These are phyloP conservation scores for Isaurus tuberculatus DNA, from an alignment of 92 coral and sea anemone genomes.

Conservation along the genomic window DNA sequence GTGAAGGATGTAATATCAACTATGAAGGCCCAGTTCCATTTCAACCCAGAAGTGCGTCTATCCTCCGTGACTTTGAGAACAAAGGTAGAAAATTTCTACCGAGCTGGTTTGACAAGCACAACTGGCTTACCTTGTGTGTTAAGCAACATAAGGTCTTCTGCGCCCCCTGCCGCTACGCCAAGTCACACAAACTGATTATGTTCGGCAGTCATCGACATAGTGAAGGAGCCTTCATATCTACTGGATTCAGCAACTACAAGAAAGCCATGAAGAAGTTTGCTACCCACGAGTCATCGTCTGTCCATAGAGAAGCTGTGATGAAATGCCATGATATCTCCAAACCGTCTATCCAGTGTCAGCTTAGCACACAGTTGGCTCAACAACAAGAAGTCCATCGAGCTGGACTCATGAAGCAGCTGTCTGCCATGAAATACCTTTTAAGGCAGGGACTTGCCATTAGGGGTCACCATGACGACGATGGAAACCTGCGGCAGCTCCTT, in stretches of 20 bases:
- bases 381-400: not conserved
- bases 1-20: not conserved
- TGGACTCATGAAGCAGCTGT: not conserved
- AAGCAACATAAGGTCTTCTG: not conserved
- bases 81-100: not conserved
- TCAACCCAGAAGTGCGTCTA: not conserved
- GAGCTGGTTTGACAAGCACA: not conserved
- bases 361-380: constrained; percentile 1
- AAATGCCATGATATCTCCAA: not conserved
- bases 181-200: not conserved
- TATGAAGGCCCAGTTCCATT: not conserved
- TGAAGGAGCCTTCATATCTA: constrained; percentile 1
- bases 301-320: constrained; percentile 1
- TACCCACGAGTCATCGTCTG: not conserved
- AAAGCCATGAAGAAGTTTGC: not conserved
- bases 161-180: not conserved
- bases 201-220: not conserved
- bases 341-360: not conserved
- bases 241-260: not conserved
- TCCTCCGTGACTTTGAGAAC: not conserved
- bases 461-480: not conserved
- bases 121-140: constrained; percentile 1
- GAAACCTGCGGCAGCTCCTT: not conserved
- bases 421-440: not conserved
- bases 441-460: constrained; percentile 5